Evolutionary conservation across 2,888 invertebrate species (phyloP).

Genomic region (Zygothrica quintamaculata): DNA sequence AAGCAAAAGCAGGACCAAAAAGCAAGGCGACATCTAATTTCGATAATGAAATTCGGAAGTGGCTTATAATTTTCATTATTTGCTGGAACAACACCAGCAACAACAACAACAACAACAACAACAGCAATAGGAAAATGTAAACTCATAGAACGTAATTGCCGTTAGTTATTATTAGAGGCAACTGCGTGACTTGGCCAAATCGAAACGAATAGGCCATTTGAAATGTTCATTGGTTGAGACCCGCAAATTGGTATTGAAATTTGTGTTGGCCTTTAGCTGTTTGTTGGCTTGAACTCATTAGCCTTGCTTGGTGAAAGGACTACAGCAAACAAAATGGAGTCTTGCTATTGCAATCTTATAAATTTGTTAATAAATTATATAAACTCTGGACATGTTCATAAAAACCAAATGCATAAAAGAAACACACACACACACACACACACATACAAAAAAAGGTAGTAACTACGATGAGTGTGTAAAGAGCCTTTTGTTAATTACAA

Average conservation of each 20-base stretch:
- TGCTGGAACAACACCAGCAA: constrained; percentile 45
- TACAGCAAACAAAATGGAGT: constrained; percentile 46
- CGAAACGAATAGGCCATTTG: constrained; percentile 43
- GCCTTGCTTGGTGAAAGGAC: constrained; percentile 23
- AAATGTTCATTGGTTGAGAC: constrained; percentile 39
- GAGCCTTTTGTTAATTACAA: constrained; percentile 70
- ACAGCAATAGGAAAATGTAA: constrained; percentile 37
- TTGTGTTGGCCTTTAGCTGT: constrained; percentile 49
- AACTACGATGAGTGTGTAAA: constrained; percentile 9
- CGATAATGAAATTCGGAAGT: constrained; percentile 80
- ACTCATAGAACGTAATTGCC: constrained; percentile 67
- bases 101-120: constrained; percentile 18
- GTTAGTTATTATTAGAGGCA: constrained; percentile 63
- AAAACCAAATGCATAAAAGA: constrained; percentile 69
- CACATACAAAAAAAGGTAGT: constrained; percentile 14
- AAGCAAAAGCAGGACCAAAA: too few relatives aligned
- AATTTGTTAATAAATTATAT: constrained; percentile 76
- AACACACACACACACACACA: constrained; percentile 14
- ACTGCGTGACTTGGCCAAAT: constrained; percentile 48
- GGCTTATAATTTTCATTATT: constrained; percentile 75
- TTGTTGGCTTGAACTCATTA: constrained; percentile 58
- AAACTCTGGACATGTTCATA: constrained; percentile 57
- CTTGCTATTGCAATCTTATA: constrained; percentile 38
- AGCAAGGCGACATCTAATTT: constrained; percentile 71
- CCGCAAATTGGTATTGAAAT: constrained; percentile 66